These are phyloP conservation scores for Luperina testacea DNA, from an alignment of 2,888 invertebrate species.

Conservation along the genomic window DNA sequence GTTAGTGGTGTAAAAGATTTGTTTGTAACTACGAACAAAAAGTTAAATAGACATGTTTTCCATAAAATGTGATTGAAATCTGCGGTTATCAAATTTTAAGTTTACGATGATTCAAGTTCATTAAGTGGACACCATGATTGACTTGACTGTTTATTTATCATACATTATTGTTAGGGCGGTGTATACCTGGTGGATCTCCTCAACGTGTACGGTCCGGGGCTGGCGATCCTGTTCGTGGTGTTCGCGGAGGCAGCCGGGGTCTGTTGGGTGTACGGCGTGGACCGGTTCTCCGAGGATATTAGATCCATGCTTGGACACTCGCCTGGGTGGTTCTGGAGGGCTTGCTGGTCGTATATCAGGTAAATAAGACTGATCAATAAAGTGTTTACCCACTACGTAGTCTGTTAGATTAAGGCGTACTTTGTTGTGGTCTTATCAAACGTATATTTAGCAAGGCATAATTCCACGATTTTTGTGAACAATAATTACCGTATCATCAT, in stretches of 20 bases:
- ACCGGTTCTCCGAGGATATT: conserved; percentile 94
- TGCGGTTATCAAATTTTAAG: neutral
- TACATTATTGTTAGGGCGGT: conserved; percentile 92
- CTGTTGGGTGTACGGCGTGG: conserved; percentile 97
- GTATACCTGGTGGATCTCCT: conserved; percentile 96
- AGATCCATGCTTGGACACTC: conserved; percentile 95
- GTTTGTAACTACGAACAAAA: neutral
- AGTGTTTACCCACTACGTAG: neutral
- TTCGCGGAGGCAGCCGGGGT: conserved; percentile 97
- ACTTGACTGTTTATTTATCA: neutral
- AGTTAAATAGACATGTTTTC: neutral
- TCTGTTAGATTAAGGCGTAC: neutral
- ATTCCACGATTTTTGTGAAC: neutral
- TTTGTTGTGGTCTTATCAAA: neutral
- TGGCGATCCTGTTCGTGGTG: conserved; percentile 96
- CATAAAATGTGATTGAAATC: neutral
- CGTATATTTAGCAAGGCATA: neutral
- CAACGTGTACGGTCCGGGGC: conserved; percentile 96
- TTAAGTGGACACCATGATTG: neutral
- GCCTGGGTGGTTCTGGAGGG: conserved; percentile 94
- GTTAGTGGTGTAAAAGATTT: neutral
- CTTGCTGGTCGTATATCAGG: conserved; percentile 96
- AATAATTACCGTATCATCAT: neutral
- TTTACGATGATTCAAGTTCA: neutral
- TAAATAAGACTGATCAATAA: conserved; percentile 48